phyloP scores from a whole-genome alignment of 2,888 invertebrate genomes.

The Lasioglossum pauxillum region DNA sequence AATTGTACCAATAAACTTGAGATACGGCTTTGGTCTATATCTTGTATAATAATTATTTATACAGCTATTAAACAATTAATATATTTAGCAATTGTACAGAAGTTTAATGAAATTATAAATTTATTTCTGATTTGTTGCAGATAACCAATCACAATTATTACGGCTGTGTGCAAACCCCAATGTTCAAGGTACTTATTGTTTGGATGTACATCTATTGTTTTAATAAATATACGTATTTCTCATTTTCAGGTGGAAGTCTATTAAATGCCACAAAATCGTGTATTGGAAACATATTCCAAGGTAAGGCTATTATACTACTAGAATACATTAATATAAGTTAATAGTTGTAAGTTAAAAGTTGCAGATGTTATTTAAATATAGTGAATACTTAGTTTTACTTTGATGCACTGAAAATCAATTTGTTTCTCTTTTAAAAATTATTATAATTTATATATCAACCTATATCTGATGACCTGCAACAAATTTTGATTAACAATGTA shows the following conservation, averaged over 20 bases:
- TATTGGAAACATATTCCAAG: constrained; percentile 71
- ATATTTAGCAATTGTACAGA: not conserved
- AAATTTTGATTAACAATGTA: not conserved
- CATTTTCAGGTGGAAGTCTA: constrained; percentile 59
- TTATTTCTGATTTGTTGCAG: constrained; percentile 32
- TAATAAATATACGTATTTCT: not conserved
- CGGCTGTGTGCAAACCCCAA: constrained; percentile 4
- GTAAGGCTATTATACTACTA: constrained; percentile 58
- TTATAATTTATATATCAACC: not conserved
- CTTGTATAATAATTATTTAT: not conserved
- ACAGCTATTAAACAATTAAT: not conserved
- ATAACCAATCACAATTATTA: constrained; percentile 23
- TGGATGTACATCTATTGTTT: not conserved
- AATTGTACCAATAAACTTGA: not conserved
- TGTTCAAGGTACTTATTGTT: constrained; percentile 51
- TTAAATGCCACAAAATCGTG: constrained; percentile 60
- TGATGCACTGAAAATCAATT: not conserved
- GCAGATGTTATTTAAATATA: not conserved
- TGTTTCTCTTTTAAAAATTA: not conserved
- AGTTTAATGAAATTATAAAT: not conserved
- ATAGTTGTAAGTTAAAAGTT: too few species aligned
- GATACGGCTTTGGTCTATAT: not conserved
- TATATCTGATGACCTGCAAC: not conserved
- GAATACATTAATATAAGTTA: constrained; percentile 3
- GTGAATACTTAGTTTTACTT: not conserved